These are phyloP conservation scores for Eumacrocentrus americanus DNA, from an alignment of 2,888 invertebrate genomes.

Conservation along the genomic window DNA sequence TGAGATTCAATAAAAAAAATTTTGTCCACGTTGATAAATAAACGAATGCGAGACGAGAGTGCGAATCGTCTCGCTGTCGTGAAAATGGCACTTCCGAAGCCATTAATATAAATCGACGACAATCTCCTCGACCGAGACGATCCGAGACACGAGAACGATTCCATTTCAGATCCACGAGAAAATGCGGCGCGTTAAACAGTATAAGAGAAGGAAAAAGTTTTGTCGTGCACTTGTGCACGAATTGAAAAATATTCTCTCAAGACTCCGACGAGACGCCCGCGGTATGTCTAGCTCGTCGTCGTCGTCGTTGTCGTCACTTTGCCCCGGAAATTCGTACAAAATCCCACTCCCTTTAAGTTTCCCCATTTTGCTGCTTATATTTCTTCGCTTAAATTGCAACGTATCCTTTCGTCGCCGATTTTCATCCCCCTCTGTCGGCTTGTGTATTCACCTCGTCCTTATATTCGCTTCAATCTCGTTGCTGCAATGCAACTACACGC, in stretches of 20 bases:
- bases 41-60: conserved; percentile 17
- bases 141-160: conserved; percentile 26
- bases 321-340: conserved; percentile 30
- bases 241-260: conserved; percentile 35
- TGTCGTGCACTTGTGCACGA: conserved; percentile 19
- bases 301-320: not conserved
- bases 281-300: conserved; percentile 1
- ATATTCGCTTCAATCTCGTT: not conserved
- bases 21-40: conserved; percentile 7
- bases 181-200: conserved; percentile 11
- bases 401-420: conserved; percentile 36
- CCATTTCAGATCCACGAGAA: conserved; percentile 28
- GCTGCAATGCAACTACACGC: not conserved
- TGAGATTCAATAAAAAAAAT: not conserved
- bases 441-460: conserved; percentile 14
- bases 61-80: conserved; percentile 13
- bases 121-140: conserved; percentile 21
- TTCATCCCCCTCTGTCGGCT: conserved; percentile 27
- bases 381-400: conserved; percentile 37
- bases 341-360: conserved; percentile 27
- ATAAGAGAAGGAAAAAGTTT: conserved; percentile 16
- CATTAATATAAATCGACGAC: conserved; percentile 35
- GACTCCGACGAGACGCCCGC: conserved; percentile 9
- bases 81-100: conserved; percentile 29
- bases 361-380: conserved; percentile 31